Evolutionary conservation across 2,797 vertebrate genomes (phyloP).

Genomic region (Centropyge bicolor): DNA sequence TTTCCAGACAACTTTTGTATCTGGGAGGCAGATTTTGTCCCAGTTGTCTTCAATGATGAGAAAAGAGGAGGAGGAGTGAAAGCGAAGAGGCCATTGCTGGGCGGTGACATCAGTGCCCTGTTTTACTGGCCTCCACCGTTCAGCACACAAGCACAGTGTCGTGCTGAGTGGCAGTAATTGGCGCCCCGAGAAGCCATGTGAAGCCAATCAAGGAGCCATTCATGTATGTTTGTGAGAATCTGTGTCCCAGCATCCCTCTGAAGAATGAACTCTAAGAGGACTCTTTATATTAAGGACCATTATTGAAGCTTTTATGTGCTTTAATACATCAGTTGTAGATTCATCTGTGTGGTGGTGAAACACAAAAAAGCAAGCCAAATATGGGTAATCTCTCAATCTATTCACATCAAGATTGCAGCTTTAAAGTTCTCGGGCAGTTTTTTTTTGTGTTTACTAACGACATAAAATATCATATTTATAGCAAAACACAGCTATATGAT

Average conservation of each 20-base stretch:
- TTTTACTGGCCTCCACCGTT: conserved; percentile 29
- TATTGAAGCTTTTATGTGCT: background rate
- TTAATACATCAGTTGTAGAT: background rate
- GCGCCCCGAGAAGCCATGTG: conserved; percentile 48
- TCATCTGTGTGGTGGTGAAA: background rate
- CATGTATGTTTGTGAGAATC: conserved; percentile 33
- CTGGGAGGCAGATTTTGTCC: conserved; percentile 60
- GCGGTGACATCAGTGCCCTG: conserved; percentile 44
- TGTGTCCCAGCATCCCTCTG: conserved; percentile 17
- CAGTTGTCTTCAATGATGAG: conserved; percentile 50
- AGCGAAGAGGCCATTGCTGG: conserved; percentile 21
- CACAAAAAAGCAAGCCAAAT: too few relatives aligned
- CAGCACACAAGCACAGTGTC: conserved; percentile 27
- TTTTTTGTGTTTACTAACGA: background rate
- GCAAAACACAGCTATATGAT: background rate
- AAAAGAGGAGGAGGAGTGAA: conserved; percentile 3
- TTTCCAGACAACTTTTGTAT: conserved; percentile 36
- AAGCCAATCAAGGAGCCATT: conserved; percentile 53
- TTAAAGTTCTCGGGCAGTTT: background rate
- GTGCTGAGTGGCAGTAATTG: conserved; percentile 56
- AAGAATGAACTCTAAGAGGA: conserved; percentile 5
- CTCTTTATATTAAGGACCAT: conserved; percentile 19
- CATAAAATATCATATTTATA: background rate
- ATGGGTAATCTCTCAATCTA: background rate
- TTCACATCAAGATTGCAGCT: background rate